These are phyloP conservation scores for Probaryconus sp. DNA, from an alignment of 1,140 invertebrate genomes.

Conservation along the genomic window DNA sequence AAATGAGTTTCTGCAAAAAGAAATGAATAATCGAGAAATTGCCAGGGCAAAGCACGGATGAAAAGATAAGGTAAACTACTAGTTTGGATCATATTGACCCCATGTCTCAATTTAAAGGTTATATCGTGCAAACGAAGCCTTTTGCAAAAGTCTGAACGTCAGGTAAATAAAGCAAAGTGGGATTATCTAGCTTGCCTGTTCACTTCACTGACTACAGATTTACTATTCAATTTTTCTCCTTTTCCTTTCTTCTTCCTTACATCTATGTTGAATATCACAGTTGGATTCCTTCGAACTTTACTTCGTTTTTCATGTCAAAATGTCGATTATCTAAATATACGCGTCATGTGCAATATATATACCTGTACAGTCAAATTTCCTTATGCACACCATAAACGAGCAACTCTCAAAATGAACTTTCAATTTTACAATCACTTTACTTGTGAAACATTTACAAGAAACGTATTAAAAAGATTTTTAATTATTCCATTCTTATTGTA, in stretches of 20 bases:
- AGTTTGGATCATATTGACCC: constrained; percentile 28
- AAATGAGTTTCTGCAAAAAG: not conserved
- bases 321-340: constrained; percentile 37
- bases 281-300: constrained; percentile 43
- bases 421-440: too few species aligned
- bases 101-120: constrained; percentile 26
- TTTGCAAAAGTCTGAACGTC: constrained; percentile 51
- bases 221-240: constrained; percentile 26
- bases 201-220: constrained; percentile 54
- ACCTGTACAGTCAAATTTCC: constrained; percentile 40
- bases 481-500: too few species aligned
- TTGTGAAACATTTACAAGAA: too few species aligned
- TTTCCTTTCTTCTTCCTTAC: constrained; percentile 35
- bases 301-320: constrained; percentile 49
- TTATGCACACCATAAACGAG: too few species aligned
- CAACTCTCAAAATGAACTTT: too few species aligned
- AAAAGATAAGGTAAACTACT: constrained; percentile 19
- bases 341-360: constrained; percentile 20
- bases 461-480: too few species aligned
- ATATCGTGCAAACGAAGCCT: constrained; percentile 32
- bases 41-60: constrained; percentile 3
- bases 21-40: not conserved
- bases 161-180: constrained; percentile 54
- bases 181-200: constrained; percentile 51
- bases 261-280: constrained; percentile 44